Base-by-base conservation (phyloP, 2,888 invertebrate species). In the Oithona nana region DNA sequence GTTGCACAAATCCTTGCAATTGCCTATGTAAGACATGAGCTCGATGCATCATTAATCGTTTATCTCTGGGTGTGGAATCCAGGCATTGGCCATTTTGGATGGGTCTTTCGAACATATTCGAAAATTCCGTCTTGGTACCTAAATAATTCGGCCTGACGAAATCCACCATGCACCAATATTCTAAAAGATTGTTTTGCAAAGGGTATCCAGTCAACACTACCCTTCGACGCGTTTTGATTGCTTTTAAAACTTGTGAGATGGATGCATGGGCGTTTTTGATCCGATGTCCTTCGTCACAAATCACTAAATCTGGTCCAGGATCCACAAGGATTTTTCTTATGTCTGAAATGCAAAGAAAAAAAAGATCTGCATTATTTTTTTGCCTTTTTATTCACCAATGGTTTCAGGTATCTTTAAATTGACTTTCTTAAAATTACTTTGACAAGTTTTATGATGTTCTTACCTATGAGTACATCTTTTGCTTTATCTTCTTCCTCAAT, bases 61-160 rank as follows among this genome's bases (percentile, higher is more conserved):
- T 86, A 72, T 98, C 98, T 68, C 87, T 83, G 0, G 88, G 87
- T 0, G 95, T 97, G 22, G 92, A 93, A 73, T 98, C 97, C 48
- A 89, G 86, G 74, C 95, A 97, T 74, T 95, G 95, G 0, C 97
- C 98, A 73, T 97, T 97, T 74, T 89, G 92, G 68, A 98, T 98
- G 0, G 98, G 98, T 16, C 94, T 78, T 72, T 97, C 97, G 72
- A 98, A 98, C 93, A 95, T 95, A 72, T 95, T 94, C 70, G 88
- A 86, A 73, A 98, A 98, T 73, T 97, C 94, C 0, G 90, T 88
- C 73, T 93, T 90, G 26, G 88, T 88, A 64, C 97, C 98, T 49
- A 98, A 79, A 74, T 92, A 97, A 75, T 93, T 94, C 0, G 98
- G 98, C 26, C 97, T 80, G 0, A 97, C 95, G 74, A 97, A 98